Evolutionary conservation across 1,140 invertebrate genomes (phyloP).

Genomic region (Aplysia californica): DNA sequence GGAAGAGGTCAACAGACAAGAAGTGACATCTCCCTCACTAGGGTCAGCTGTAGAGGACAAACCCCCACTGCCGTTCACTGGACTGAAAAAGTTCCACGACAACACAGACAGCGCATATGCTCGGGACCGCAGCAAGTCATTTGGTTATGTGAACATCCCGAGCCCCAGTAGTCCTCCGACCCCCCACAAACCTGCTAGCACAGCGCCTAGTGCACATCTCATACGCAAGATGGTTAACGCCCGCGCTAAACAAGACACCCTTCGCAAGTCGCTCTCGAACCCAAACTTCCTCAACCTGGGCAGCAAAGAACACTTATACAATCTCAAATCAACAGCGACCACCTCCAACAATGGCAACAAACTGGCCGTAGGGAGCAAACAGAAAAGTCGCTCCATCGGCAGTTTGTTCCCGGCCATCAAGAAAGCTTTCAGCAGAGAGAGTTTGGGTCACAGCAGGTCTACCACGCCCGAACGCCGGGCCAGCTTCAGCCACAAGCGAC

Average conservation of each 20-base stretch:
- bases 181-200: not conserved
- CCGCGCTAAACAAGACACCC: constrained; percentile 34
- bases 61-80: constrained; percentile 48
- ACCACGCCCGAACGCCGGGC: not conserved
- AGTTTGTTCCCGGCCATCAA: constrained; percentile 44
- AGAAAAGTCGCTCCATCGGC: constrained; percentile 50
- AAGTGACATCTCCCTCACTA: too few relatives aligned
- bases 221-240: constrained; percentile 48
- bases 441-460: constrained; percentile 1
- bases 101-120: constrained; percentile 32
- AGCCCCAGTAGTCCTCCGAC: not conserved
- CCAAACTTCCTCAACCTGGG: constrained; percentile 58
- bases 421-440: constrained; percentile 33
- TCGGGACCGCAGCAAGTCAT: constrained; percentile 38
- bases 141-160: constrained; percentile 46
- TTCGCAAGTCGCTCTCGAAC: constrained; percentile 58
- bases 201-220: constrained; percentile 26
- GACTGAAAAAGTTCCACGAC: constrained; percentile 47
- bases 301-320: constrained; percentile 49
- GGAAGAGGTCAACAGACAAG: constrained; percentile 16
- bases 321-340: constrained; percentile 16
- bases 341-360: constrained; percentile 29
- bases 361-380: constrained; percentile 13
- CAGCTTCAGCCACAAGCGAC: not conserved
- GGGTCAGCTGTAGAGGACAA: too few relatives aligned